Base-by-base conservation (phyloP, 2,888 invertebrate species). In the Rapana venosa region DNA sequence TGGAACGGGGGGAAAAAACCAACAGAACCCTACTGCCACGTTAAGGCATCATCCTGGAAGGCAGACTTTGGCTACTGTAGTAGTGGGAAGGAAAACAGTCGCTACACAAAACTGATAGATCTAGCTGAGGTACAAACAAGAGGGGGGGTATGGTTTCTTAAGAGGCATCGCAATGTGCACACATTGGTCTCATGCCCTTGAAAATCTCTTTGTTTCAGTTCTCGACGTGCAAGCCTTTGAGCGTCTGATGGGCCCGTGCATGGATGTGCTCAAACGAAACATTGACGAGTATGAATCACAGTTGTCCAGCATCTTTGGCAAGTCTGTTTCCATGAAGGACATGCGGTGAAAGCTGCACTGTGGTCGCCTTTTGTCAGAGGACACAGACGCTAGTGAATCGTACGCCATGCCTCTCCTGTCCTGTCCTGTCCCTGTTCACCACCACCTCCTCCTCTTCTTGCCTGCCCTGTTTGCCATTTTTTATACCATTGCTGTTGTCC, bases 231-330 rank as follows among this genome's bases (percentile, higher is more conserved):
- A 98, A 96, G 99, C 99, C 91, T 99, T 99, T 97, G 99, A 99
- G 97, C 98, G 99, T 90, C 97, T 99, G 93, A 97, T 99, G 94
- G 99, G 99, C 79, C 99, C 99, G 86, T 99, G 99, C 97, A 99
- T 99, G 98, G 98, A 99, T 96, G 97, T 99, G 90, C 98, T 99
- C 99, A 99, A 99, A 97, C 97, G 99, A 95, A 99, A 98, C 97
- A 99, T 99, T 96, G 98, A 98, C 96, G 98, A 98, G 96, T 99
- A 99, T 96, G 99, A 99, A 97, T 98, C 98, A 96, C 99, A 99
- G 96, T 97, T 99, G 95, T 97, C 98, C 94, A 98, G 98, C 97
- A 98, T 99, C 95, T 99, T 99, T 97, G 99, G 99, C 88, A 93
- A 94, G 86, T 94, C 95, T 90, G 94, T 94, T 88, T 94, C 93